Base-by-base conservation (phyloP, 2,888 invertebrate genomes). In the Caenorhabditis doughertyi region DNA sequence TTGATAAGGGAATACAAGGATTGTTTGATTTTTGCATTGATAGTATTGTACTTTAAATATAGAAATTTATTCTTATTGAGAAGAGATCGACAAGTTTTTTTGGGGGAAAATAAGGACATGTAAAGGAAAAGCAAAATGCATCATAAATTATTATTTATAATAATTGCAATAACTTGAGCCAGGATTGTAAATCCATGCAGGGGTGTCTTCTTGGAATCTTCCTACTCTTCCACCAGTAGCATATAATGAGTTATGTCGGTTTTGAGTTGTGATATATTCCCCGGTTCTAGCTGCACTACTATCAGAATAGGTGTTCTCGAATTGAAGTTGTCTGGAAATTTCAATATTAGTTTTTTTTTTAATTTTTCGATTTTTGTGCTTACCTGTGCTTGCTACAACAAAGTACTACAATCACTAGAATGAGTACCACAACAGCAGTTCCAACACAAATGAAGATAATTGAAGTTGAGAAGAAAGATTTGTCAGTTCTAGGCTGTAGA, bases 381-480 rank as follows among this genome's bases (percentile, higher is more conserved):
- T 25, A 71, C 71, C 71, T 35, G 49, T 72, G 60, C 42, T 72
- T 72, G 9, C 51, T 62, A 25, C 62, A 53, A 21, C 72, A 72
- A 39, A 72, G 53, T 25, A 87, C 87, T 32, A 89, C 77, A 81
- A 92, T 89, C 3, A 91, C 90, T 9, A 86, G 85, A 32, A 89
- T 39, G 81, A 91, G 85, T 0, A 91, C 90, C 27, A 92, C 60
- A 4, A 81, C 87, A 1, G 90, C 91, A 1, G 88, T 85, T n/a
- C 88, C 79, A 51, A 92, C 81, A 39, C 90, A 90, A 27, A 91
- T 83, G 13, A 87, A 81, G 42, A 92, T 88, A 27, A 91, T 84
- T 0, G 88, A 85, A 11, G 89, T 89, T 1, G 91, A 84, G 18
- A 81, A 80, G 49, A 79, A 80, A 29, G 76, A 65, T 29, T 80